These are phyloP conservation scores for Drosophila fungiperda DNA, from an alignment of 2,888 invertebrate genomes.

Conservation along the genomic window DNA sequence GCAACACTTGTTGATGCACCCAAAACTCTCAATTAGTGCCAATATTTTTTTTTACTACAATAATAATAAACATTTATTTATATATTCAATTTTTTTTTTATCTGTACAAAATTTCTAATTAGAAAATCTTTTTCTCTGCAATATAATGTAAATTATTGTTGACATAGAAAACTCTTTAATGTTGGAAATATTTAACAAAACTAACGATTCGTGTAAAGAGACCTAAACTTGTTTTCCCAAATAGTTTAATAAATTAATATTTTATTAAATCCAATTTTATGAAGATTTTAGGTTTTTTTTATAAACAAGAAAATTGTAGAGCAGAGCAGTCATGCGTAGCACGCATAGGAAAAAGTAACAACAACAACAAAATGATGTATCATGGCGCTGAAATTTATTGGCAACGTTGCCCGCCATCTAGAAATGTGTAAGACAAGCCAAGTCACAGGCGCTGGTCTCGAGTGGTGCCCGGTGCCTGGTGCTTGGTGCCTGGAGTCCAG, in stretches of 20 bases:
- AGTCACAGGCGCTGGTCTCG: background rate
- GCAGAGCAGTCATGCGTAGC: background rate
- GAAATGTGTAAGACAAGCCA: background rate
- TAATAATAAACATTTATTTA: background rate
- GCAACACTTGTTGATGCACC: conserved; percentile 25
- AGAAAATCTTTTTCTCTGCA: background rate
- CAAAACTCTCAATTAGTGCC: background rate
- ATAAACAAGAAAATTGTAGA: background rate
- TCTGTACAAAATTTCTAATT: background rate
- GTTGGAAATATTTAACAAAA: background rate
- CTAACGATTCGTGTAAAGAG: background rate
- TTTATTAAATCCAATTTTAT: background rate
- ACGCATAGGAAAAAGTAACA: background rate
- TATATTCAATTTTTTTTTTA: background rate
- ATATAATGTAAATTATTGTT: background rate
- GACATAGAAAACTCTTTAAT: background rate
- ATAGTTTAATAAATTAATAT: background rate
- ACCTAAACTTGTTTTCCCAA: background rate
- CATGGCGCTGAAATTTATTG: conserved; percentile 49
- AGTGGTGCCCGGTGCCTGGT: background rate
- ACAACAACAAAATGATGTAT: conserved; percentile 45
- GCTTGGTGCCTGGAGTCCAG: background rate
- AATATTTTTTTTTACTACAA: background rate
- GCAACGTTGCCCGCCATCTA: conserved; percentile 13
- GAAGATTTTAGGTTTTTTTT: background rate